These are phyloP conservation scores for Drosophila seclusa DNA, from an alignment of 2,888 invertebrate species.

Conservation along the genomic window DNA sequence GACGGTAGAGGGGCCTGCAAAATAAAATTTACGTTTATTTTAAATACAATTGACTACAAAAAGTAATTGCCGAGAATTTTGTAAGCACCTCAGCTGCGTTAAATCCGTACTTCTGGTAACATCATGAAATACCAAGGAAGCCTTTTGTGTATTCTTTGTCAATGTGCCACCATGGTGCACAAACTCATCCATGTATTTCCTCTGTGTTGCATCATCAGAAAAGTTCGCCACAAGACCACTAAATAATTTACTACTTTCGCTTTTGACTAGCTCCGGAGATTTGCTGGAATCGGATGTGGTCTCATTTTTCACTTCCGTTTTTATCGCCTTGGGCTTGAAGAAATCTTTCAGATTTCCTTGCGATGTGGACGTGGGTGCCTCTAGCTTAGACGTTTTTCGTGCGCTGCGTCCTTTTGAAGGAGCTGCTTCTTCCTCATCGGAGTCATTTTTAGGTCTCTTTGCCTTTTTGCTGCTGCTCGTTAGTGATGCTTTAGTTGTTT, in stretches of 20 bases:
- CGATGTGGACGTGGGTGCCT: slow-evolving; percentile 6
- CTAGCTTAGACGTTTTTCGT: slow-evolving; percentile 46
- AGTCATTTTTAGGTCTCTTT: slow-evolving; percentile 23
- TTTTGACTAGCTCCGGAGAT: neutral
- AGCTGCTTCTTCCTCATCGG: slow-evolving; percentile 35
- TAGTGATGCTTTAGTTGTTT: neutral
- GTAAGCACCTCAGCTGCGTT: slow-evolving; percentile 58
- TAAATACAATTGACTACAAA: neutral
- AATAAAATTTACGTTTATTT: neutral
- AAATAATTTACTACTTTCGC: slow-evolving; percentile 60
- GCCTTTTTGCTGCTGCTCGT: slow-evolving; percentile 50
- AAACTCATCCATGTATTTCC: slow-evolving; percentile 54
- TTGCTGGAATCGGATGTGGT: neutral
- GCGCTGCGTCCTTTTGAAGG: slow-evolving; percentile 15
- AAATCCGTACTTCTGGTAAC: slow-evolving; percentile 40
- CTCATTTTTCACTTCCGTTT: neutral
- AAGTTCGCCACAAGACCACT: slow-evolving; percentile 68
- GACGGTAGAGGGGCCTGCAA: slow-evolving; percentile 73
- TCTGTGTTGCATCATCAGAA: slow-evolving; percentile 29
- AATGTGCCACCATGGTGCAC: slow-evolving; percentile 71
- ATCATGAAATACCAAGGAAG: slow-evolving; percentile 70
- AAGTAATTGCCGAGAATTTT: neutral
- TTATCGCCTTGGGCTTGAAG: slow-evolving; percentile 48
- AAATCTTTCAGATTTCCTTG: slow-evolving; percentile 53
- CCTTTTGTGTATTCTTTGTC: slow-evolving; percentile 68